Percentiles rank a stretch among this genome's conserved stretches.
phyloP scores from a whole-genome alignment of 2,113 vertebrate species.

The Spea bombifrons region DNA sequence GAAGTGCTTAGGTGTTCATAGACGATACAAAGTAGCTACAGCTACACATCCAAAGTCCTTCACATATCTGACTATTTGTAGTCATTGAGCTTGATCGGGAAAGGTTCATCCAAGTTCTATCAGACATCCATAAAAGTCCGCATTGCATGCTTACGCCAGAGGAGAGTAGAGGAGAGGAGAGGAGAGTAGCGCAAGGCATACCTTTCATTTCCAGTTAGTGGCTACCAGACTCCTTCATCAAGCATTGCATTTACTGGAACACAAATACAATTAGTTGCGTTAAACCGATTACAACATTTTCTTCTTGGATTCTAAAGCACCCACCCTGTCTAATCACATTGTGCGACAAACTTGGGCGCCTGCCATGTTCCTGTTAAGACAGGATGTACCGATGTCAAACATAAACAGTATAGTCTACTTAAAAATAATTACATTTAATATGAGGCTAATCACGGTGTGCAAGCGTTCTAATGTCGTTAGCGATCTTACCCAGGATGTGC shows the following conservation, averaged over 20 bases:
- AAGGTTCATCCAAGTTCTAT: too few relatives aligned
- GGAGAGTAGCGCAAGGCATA: too few relatives aligned
- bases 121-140: too few relatives aligned
- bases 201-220: too few relatives aligned
- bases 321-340: slow-evolving; percentile 13
- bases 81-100: too few relatives aligned
- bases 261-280: background rate
- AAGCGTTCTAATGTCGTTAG: slow-evolving; percentile 8
- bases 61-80: too few relatives aligned
- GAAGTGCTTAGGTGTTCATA: too few relatives aligned
- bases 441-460: background rate
- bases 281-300: slow-evolving; percentile 9
- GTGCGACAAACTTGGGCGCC: background rate
- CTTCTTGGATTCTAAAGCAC: background rate
- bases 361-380: slow-evolving; percentile 15
- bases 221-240: background rate
- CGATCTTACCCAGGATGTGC: background rate
- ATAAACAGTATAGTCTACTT: slow-evolving; percentile 9
- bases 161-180: too few relatives aligned
- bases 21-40: too few relatives aligned
- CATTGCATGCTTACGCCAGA: too few relatives aligned
- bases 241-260: background rate
- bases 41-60: too few relatives aligned
- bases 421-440: slow-evolving; percentile 30
- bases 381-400: slow-evolving; percentile 1